Percentiles rank a stretch among this genome's conserved stretches.
Evolutionary conservation across 2,797 vertebrate genomes (phyloP).

Genomic region (Onychomys torridus): DNA sequence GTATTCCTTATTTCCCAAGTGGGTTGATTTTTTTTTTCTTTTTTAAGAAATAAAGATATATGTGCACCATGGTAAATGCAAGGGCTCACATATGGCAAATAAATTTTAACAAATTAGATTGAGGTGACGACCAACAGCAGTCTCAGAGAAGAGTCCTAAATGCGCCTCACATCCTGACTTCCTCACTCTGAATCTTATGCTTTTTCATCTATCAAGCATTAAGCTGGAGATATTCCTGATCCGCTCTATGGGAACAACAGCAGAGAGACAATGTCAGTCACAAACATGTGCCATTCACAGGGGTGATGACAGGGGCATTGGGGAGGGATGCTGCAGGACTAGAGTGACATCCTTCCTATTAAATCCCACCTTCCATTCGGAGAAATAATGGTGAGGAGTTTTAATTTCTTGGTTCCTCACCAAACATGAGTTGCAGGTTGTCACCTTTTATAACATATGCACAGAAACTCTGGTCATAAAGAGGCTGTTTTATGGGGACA

Average conservation of each 20-base stretch:
- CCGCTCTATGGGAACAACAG: background rate
- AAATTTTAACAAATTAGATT: background rate
- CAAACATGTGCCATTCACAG: background rate
- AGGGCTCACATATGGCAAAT: background rate
- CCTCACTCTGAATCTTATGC: background rate
- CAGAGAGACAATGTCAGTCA: conserved; percentile 42
- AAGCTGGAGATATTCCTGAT: background rate
- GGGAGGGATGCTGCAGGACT: background rate
- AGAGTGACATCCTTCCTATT: background rate
- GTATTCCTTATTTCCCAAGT: conserved; percentile 1
- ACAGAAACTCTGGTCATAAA: conserved; percentile 54
- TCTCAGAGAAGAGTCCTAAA: background rate
- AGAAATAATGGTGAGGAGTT: background rate
- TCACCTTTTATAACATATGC: background rate
- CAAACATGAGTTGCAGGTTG: conserved; percentile 45
- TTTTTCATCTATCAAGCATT: background rate
- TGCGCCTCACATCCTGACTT: background rate
- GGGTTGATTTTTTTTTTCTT: too few relatives aligned
- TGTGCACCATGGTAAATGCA: background rate
- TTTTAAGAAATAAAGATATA: background rate
- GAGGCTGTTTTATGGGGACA: conserved; percentile 32
- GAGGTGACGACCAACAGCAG: background rate
- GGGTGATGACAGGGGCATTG: background rate
- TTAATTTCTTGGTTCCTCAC: conserved; percentile 3
- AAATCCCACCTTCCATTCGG: background rate